Conservation (phyloP, 2,113 vertebrate genomes). For the Pterocles gutturalis region DNA sequence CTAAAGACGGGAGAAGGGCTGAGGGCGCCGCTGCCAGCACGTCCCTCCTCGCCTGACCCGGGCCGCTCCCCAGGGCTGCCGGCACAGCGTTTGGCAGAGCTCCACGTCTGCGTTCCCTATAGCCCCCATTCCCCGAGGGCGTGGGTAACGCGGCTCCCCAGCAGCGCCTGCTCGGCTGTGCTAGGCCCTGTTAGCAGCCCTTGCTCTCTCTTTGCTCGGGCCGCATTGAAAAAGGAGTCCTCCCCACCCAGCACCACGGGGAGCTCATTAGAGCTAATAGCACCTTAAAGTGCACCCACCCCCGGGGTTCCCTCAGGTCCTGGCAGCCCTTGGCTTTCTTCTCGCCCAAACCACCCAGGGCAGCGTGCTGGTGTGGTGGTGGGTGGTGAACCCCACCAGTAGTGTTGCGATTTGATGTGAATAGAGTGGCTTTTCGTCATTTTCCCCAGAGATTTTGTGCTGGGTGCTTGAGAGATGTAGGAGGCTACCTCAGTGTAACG, state of each 20-base stretch:
- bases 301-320: background rate
- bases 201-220: accelerated
- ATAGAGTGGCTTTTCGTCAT: accelerated
- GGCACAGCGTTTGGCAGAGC: accelerated
- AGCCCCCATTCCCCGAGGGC: accelerated
- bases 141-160: accelerated
- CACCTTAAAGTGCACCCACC: background rate
- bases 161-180: accelerated
- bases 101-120: background rate
- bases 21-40: background rate
- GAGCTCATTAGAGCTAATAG: background rate
- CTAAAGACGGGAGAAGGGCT: background rate
- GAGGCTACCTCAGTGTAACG: accelerated
- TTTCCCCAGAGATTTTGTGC: background rate
- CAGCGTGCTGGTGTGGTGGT: accelerated
- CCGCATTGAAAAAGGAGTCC: accelerated
- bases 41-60: background rate
- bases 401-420: accelerated
- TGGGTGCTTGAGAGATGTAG: accelerated
- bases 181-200: accelerated
- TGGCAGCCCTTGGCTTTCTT: accelerated
- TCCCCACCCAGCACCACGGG: accelerated
- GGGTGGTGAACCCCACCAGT: accelerated
- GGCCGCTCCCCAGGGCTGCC: too few relatives aligned
- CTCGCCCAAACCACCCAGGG: accelerated